A percentile compares a stretch with the other conserved stretches of the same genome.
Evolutionary conservation across 1,140 invertebrate genomes (phyloP).

Genomic region (Ceratosolen fusciceps): DNA sequence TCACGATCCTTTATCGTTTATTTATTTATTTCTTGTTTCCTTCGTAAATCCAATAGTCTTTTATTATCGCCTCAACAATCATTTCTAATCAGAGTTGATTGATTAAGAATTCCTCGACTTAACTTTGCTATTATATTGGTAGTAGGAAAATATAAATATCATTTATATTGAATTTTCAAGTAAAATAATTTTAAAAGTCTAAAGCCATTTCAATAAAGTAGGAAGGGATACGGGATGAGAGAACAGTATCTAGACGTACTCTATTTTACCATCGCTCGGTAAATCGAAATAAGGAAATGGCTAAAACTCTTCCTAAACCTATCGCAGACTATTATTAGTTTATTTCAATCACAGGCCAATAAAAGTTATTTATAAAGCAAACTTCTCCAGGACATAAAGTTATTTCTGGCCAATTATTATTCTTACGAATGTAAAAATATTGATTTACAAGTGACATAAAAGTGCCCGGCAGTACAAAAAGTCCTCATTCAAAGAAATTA

Average conservation of each 20-base stretch:
- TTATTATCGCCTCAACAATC: too few species aligned
- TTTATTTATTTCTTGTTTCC: too few species aligned
- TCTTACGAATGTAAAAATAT: background rate
- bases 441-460: slow-evolving; percentile 1
- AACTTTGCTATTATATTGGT: too few species aligned
- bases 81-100: too few species aligned
- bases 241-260: background rate
- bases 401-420: background rate
- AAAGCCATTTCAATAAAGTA: too few species aligned
- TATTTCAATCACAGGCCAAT: background rate
- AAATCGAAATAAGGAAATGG: background rate
- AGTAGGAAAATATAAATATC: too few species aligned
- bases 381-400: background rate
- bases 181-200: too few species aligned
- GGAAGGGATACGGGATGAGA: too few species aligned
- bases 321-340: background rate
- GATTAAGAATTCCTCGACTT: too few species aligned
- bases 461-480: background rate
- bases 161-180: too few species aligned
- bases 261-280: slow-evolving; percentile 6
- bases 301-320: background rate
- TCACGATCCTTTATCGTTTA: too few species aligned
- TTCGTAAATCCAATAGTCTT: too few species aligned
- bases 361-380: background rate
- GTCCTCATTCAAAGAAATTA: background rate